Evolutionary conservation across 1,140 invertebrate species (phyloP), one percentile per base, ranked within the genome.

Genomic region (Cyphomyrmex costatus): DNA sequence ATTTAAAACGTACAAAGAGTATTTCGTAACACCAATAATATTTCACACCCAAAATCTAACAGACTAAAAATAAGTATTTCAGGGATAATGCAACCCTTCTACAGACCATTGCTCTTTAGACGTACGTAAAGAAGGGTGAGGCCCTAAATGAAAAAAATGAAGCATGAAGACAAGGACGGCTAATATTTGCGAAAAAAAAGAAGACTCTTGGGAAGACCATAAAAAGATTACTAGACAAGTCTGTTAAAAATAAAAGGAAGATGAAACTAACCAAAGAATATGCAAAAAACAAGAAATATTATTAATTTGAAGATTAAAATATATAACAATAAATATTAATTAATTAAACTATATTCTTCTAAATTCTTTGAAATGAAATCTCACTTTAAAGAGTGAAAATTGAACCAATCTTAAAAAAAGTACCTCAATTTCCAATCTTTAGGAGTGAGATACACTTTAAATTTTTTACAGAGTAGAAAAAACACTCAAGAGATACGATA

Each of bases 121-220:
- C 68, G 6, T 46, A 49, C 24, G 79, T 36, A 83, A 83, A 83
- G 79, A 83, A 83, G 79, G 68, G 79, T 33, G 79, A 83, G 79
- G 53, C n/a, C 19, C 53, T 33, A 46, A 74, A 10, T 21, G 36
- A 83, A 74, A 73, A 21, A 12, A 80, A 73, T 73, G 14, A 24
- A 60, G 21, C 53, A 58, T 30, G 21, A 80, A 66, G 56, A 56
- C 56, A 73, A 60, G 53, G 36, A 73, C 30, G 3, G 53, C n/a
- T 74, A 73, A 83, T 74, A 83, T 83, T 83, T 83, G 68, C 27
- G 30, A 79, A 83, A 61, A 65, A 49, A 58, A 56, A 12, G 3
- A 21, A 36, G n/a, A n/a, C n/a, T n/a, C n/a, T n/a, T n/a, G n/a
- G n/a, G n/a, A n/a, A n/a, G 1, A 36, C 5, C 6, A 19, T 24